Percentiles rank a stretch among this genome's conserved stretches.
phyloP scores from a whole-genome alignment of 2,113 vertebrate genomes.

The Drymodes brunneopygia region DNA sequence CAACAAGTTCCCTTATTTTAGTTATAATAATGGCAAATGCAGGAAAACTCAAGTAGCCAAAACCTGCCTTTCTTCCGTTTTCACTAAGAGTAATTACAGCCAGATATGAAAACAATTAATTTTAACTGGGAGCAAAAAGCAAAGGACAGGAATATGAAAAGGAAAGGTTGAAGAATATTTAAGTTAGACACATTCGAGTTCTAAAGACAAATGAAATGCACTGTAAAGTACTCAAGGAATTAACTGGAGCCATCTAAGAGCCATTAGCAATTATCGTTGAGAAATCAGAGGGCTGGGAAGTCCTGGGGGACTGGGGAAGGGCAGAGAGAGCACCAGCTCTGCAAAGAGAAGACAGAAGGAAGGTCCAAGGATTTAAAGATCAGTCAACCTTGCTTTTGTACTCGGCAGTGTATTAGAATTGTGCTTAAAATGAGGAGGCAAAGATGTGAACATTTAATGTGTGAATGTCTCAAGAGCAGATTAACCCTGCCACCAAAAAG shows the following conservation, averaged over 20 bases:
- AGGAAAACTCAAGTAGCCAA: background rate
- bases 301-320: background rate
- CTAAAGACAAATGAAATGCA: background rate
- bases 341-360: background rate
- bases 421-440: background rate
- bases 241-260: slow-evolving; percentile 10
- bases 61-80: background rate
- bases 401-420: background rate
- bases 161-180: background rate
- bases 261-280: slow-evolving; percentile 33
- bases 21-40: background rate
- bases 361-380: background rate
- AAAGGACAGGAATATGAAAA: background rate
- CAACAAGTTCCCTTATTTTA: background rate
- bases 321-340: background rate
- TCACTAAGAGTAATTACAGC: background rate
- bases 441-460: background rate
- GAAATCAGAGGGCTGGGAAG: background rate
- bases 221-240: slow-evolving; percentile 42
- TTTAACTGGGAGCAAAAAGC: background rate
- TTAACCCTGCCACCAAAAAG: background rate
- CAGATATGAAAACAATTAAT: slow-evolving; percentile 12
- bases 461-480: background rate
- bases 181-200: background rate
- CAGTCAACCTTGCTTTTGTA: background rate